Evolutionary conservation across 2,888 invertebrate genomes (phyloP), one percentile per base, ranked within the genome.

Genomic region (Serripes groenlandicus): DNA sequence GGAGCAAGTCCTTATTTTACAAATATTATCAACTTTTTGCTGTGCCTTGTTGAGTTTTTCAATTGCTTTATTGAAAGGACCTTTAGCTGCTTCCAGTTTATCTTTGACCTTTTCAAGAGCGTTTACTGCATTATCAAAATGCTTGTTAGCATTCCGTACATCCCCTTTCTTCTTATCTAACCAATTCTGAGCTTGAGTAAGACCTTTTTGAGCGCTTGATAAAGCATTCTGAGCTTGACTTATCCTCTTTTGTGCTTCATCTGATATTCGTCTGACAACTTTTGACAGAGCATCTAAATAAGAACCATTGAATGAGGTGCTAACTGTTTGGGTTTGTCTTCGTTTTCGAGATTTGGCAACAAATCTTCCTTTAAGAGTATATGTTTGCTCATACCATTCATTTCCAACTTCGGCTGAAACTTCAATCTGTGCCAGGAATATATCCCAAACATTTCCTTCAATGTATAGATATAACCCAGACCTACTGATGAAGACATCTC

Each of bases 21-120:
- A 88, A 4, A 88, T 69, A 42, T 83, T 85, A 71, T 88, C 86
- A 21, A 88, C 79, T 5, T 75, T 78, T 69, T 58, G 80, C 52
- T 88, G 83, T 11, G 86, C 88, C 21, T 35, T 30, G 0, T 76
- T 58, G 2, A 88, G 69, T 32, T 68, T 76, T 68, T 64, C 42
- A 2, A 85, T 5, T 3, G 88, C 86, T 37, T 37, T 70, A 34
- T 79, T 23, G 77, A 75, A 88, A 2, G 88, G 88, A 21, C 54
- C 72, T 37, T 85, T 88, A 26, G 85, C 83, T 26, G 52, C 71
- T 58, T 88, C 88, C n/a, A 88, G 58, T 58, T 76, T 85, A 3
- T 79, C 49, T 42, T 86, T 85, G 1, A 77, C 86, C 1, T 3
- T 30, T 32, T 88, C 83, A 11, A 88, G 66, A 32, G 18, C 30